Evolutionary conservation across 2,113 vertebrate species (phyloP), one percentile per base, ranked within the genome.

Genomic region (Nycticryphes semicollaris): DNA sequence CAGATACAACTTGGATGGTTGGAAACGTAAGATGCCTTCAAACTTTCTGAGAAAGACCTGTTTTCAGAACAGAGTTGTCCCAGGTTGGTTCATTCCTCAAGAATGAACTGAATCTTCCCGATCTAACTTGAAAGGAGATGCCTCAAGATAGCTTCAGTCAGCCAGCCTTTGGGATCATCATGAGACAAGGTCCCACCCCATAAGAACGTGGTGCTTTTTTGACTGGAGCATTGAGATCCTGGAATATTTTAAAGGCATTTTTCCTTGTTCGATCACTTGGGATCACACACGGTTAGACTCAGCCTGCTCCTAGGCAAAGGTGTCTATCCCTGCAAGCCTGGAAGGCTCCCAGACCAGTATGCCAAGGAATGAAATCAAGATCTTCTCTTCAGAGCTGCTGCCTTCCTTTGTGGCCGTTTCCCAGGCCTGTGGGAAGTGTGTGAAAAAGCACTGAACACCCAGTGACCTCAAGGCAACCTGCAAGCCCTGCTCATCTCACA

Each of bases 381-480:
- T 33, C 28, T 30, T 86, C 37, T 60, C 74, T 51, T 54, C 53
- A 47, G 43, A 88, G 31, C 27, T 93, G 13, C 45, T 78, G 45
- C 56, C 39, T 67, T 39, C 13, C 28, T 76, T 39, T 0, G 4
- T 72, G 83, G 25, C 33, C 25, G 8, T 90, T 90, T 89, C 56
- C 73, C 83, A 90, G 83, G 4, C 10, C 47, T 31, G 3, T 25
- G 80, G 48, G 68, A 92, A 80, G 25, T 20, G 19, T 28, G 41
- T 17, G 43, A 31, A 81, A 92, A 84, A 78, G 30, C 0, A 0
- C 25, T 30, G 24, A 88, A 57, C 33, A 68, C 51, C 39, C 10
- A 25, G 27, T 64, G 73, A 93, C 88, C 89, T 87, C 60, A 45
- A 93, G 77, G 69, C 90, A 94, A 87, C 60, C 88, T 90, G 14